These are phyloP conservation scores for Scaptodrosophila latifasciaeformis DNA, from an alignment of 2,888 invertebrate genomes.

Conservation along the genomic window DNA sequence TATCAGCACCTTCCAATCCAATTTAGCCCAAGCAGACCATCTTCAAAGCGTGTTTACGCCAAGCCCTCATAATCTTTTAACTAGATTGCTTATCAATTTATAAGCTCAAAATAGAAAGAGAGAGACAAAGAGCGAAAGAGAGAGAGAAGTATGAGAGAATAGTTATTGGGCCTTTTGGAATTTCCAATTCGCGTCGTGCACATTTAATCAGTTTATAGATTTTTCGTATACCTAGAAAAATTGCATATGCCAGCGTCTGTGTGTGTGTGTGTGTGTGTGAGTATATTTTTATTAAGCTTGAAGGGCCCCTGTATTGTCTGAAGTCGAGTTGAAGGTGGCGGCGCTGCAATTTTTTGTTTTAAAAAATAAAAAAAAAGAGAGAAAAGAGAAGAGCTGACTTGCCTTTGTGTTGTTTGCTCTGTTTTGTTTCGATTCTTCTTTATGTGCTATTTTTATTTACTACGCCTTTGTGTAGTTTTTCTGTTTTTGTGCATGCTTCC, in stretches of 20 bases:
- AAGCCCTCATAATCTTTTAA: no score
- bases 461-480: conserved; percentile 29
- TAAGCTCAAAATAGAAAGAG: neutral
- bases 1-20: neutral
- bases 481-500: conserved; percentile 23
- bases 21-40: neutral
- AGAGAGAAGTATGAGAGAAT: no score
- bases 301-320: conserved; percentile 3
- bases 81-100: conserved; percentile 58
- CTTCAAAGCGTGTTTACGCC: no score
- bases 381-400: no score
- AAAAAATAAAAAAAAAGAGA: no score
- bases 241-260: neutral
- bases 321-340: no score
- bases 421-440: conserved; percentile 40
- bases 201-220: conserved; percentile 28
- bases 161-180: conserved; percentile 25
- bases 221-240: neutral
- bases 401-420: neutral
- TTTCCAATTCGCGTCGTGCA: no score
- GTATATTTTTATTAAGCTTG: neutral
- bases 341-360: conserved; percentile 36
- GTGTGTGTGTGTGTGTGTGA: neutral
- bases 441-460: conserved; percentile 57
- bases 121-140: no score